Evolutionary conservation across 2,113 vertebrate species (phyloP).

Genomic region (Plestiodon gilberti): DNA sequence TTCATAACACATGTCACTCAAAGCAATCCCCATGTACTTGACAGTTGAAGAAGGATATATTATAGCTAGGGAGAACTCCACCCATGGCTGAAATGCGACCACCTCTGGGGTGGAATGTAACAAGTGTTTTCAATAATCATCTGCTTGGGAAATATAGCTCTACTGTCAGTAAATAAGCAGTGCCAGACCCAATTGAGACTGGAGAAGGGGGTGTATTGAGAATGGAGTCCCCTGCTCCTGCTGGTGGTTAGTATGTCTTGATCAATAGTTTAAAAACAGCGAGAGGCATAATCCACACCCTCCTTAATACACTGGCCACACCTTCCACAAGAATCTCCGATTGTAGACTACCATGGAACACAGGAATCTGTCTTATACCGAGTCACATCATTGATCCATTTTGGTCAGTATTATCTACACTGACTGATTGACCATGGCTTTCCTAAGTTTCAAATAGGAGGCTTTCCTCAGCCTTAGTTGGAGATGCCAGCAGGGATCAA

Average conservation of each 20-base stretch:
- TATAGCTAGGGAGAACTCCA: conserved; percentile 54
- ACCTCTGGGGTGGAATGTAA: conserved; percentile 52
- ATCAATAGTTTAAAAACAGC: background rate
- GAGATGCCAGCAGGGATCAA: background rate
- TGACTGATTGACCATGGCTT: too few relatives aligned
- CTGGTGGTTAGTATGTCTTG: background rate
- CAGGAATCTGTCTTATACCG: background rate
- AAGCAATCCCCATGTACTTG: conserved; percentile 48
- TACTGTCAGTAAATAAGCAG: conserved; percentile 32
- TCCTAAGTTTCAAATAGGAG: too few relatives aligned
- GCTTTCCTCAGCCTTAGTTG: background rate
- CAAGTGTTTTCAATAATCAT: conserved; percentile 52
- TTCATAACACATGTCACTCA: conserved; percentile 18
- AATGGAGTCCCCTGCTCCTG: conserved; percentile 2
- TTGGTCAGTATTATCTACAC: background rate
- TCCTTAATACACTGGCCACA: background rate
- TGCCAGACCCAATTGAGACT: conserved; percentile 9
- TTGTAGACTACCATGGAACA: background rate
- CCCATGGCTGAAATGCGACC: conserved; percentile 52
- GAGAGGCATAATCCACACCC: background rate
- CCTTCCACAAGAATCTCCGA: background rate
- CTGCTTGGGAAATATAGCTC: conserved; percentile 51
- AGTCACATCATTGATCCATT: background rate
- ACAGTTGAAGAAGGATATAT: conserved; percentile 42
- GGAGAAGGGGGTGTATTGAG: background rate